Conservation (phyloP, 1,140 invertebrate genomes). For the Epicauta chinensis region DNA sequence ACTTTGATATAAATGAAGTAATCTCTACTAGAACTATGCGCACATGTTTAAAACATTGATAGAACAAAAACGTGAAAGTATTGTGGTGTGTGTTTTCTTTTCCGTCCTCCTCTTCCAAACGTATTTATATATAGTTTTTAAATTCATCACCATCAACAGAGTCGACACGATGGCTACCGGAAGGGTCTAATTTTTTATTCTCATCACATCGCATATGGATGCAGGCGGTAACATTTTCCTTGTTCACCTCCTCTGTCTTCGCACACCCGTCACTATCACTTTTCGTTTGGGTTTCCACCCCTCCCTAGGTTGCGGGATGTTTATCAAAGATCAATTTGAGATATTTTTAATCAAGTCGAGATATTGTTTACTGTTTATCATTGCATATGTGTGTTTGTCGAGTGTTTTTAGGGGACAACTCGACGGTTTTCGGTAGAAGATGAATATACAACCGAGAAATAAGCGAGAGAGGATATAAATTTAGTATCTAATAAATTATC, state of each 20-base stretch:
- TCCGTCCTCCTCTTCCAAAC: too few relatives aligned
- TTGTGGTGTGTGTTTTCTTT: neutral
- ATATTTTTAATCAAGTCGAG: too few relatives aligned
- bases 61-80: conserved; percentile 11
- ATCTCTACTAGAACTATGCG: neutral
- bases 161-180: conserved; percentile 17
- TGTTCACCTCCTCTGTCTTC: neutral
- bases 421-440: neutral
- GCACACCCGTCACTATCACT: neutral
- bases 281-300: neutral
- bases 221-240: conserved; percentile 18
- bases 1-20: neutral
- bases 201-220: conserved; percentile 23
- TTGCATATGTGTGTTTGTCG: too few relatives aligned
- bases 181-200: conserved; percentile 25
- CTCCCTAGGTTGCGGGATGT: too few relatives aligned
- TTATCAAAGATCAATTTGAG: too few relatives aligned
- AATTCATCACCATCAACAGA: conserved; percentile 24
- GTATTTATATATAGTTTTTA: conserved; percentile 9
- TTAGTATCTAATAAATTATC: conserved; percentile 4
- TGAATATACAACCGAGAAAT: conserved; percentile 7
- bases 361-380: conserved; percentile 2
- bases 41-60: conserved; percentile 17
- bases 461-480: neutral
- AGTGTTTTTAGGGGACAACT: neutral